Evolutionary conservation across 2,113 vertebrate species (phyloP).

Genomic region (Murina feae): DNA sequence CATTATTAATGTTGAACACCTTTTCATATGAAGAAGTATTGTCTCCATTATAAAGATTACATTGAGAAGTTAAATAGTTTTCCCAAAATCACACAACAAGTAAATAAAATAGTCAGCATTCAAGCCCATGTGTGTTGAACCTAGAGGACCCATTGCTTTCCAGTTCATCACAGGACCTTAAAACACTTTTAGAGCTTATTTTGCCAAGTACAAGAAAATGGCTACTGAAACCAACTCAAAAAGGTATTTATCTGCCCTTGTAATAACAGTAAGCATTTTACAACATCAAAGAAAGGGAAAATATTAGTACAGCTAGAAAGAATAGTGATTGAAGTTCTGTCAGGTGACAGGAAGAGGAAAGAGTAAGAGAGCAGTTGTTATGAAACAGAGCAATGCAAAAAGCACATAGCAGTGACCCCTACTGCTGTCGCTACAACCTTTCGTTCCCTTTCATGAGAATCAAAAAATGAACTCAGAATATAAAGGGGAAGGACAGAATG

Average conservation of each 20-base stretch:
- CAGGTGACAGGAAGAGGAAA: conserved; percentile 29
- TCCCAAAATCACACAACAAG: not conserved
- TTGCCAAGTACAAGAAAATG: conserved; percentile 3
- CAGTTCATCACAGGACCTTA: not conserved
- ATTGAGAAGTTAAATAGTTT: not conserved
- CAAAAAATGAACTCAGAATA: not conserved
- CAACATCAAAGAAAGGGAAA: conserved; percentile 22
- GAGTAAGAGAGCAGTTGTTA: conserved; percentile 5
- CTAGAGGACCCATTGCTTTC: not conserved
- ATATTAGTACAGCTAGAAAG: not conserved
- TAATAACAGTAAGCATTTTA: conserved; percentile 27
- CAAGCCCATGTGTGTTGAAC: not conserved
- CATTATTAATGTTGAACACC: not conserved
- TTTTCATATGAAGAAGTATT: not conserved
- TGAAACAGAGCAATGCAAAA: not conserved
- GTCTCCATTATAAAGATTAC: not conserved
- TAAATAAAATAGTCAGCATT: not conserved
- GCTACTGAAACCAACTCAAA: not conserved
- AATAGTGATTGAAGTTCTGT: conserved; percentile 32
- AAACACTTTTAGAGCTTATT: not conserved
- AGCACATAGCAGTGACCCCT: not conserved
- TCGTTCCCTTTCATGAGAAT: not conserved
- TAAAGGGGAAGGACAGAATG: not conserved
- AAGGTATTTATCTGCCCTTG: not conserved
- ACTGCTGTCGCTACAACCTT: not conserved